These are phyloP conservation scores for Montipora foliosa DNA, from an alignment of 64 coral and sea anemone genomes.

Conservation along the genomic window DNA sequence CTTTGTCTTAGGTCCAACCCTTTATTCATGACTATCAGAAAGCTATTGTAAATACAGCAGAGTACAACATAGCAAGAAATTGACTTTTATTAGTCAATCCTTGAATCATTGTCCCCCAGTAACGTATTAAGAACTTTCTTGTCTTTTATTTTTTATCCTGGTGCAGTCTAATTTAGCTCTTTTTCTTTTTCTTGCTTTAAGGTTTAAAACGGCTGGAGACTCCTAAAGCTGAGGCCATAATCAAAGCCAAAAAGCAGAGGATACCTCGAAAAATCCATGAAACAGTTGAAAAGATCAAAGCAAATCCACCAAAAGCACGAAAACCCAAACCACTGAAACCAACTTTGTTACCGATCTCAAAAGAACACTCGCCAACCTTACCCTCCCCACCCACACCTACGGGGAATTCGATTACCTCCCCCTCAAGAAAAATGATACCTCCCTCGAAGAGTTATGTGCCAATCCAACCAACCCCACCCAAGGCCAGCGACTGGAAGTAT, in stretches of 20 bases:
- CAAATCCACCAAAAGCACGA: constrained; percentile 76
- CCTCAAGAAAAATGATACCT: constrained; percentile 95
- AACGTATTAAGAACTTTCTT: too few species aligned
- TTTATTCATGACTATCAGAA: too few species aligned
- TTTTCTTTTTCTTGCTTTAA: neutral
- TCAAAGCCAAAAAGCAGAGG: constrained; percentile 85
- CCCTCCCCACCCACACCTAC: constrained; percentile 77
- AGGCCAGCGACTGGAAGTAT: constrained; percentile 91
- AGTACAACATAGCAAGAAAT: too few species aligned
- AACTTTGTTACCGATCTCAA: constrained; percentile 57
- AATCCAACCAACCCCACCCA: constrained; percentile 74
- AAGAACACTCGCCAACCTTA: constrained; percentile 21
- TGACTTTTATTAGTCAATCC: too few species aligned
- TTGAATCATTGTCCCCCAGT: too few species aligned
- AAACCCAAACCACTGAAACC: constrained; percentile 83
- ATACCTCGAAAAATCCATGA: constrained; percentile 78
- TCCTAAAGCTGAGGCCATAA: constrained; percentile 75
- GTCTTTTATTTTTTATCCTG: neutral
- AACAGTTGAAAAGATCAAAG: constrained; percentile 85
- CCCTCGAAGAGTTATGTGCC: constrained; percentile 83
- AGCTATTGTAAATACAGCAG: too few species aligned
- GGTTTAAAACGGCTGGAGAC: constrained; percentile 81
- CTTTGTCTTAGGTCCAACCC: too few species aligned
- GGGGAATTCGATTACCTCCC: constrained; percentile 79
- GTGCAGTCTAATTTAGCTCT: neutral